Base-by-base conservation (phyloP, 2,113 vertebrate species). In the Zosterops borbonicus region DNA sequence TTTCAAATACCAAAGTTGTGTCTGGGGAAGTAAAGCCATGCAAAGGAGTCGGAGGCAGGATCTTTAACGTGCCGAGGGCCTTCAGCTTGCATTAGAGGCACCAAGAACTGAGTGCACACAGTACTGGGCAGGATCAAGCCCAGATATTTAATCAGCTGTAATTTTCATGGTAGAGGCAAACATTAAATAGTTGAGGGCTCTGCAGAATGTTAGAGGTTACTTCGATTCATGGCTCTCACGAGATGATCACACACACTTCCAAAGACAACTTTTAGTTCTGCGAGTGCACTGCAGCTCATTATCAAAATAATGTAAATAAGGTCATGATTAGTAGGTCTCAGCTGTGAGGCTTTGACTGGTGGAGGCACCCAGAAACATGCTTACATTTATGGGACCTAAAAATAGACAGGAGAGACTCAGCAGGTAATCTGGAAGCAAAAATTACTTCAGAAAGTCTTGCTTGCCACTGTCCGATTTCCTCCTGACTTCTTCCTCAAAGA, bases 1-100 rank as follows among this genome's bases (percentile, higher is more conserved):
- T 97, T 96, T 96, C 92, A 95, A 97, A 97, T 95, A 97, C 94
- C 96, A 95, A 89, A 96, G 91, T 63, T 28, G 22, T n/a, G 96
- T 74, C 96, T 95, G 84, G 93, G 93, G 94, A 97, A 97, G 97
- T 44, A 92, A 89, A 95, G 89, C 67, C 93, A 93, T 47, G 88
- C 92, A 96, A 96, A 96, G 50, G 75, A 97, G 65, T 81, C 3
- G 19, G 63, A 96, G 68, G 95, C 53, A 94, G 25, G 77, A 52
- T 37, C 65, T 53, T 64, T 60, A 93, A 70, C 0, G 0, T 78
- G 60, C 78, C 0, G 33, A 94, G 67, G 25, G 65, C 90, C 64
- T 92, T 95, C 85, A 65, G 10, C 31, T 87, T 74, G 42, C 49
- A 46, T 75, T 90, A 87, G 62, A 83, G 64, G 82, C 85, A 95